These are phyloP conservation scores for Astreopora myriophthalma DNA, from an alignment of 64 coral and sea anemone genomes.

Conservation along the genomic window DNA sequence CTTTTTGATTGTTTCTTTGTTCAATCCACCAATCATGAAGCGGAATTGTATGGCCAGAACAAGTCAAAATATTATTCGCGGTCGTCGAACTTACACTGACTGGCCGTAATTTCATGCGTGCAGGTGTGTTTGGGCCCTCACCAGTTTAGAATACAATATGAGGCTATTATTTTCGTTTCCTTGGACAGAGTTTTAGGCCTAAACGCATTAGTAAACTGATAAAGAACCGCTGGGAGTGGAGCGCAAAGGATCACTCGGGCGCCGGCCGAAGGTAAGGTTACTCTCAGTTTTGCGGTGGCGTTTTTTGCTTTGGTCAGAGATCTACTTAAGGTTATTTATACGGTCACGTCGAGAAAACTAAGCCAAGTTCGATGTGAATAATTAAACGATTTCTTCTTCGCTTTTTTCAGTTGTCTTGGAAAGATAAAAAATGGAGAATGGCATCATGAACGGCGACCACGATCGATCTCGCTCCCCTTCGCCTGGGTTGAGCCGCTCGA, in stretches of 20 bases:
- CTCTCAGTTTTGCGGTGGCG: constrained; percentile 51
- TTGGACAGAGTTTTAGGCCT: constrained; percentile 71
- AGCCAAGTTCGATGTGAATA: constrained; percentile 69
- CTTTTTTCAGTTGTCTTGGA: constrained; percentile 74
- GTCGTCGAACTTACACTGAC: constrained; percentile 41
- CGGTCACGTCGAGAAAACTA: constrained; percentile 29
- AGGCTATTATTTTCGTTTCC: constrained; percentile 76
- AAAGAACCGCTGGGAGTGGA: constrained; percentile 49
- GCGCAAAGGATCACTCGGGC: constrained; percentile 42
- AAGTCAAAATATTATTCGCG: constrained; percentile 81
- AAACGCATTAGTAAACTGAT: constrained; percentile 75
- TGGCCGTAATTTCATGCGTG: constrained; percentile 38
- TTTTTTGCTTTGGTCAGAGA: constrained; percentile 40
- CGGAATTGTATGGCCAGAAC: neutral
- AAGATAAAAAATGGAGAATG: constrained; percentile 95
- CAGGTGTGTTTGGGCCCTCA: constrained; percentile 71
- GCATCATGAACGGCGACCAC: constrained; percentile 88
- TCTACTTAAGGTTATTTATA: constrained; percentile 23
- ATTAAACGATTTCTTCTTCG: constrained; percentile 75
- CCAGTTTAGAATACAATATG: constrained; percentile 81
- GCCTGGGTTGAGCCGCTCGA: constrained; percentile 83
- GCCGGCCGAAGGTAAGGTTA: constrained; percentile 53
- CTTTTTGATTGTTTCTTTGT: constrained; percentile 11
- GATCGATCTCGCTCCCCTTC: constrained; percentile 80
- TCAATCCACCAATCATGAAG: constrained; percentile 53